Evolutionary conservation across 2,113 vertebrate species (phyloP).

Genomic region (Prietella phreatophila): DNA sequence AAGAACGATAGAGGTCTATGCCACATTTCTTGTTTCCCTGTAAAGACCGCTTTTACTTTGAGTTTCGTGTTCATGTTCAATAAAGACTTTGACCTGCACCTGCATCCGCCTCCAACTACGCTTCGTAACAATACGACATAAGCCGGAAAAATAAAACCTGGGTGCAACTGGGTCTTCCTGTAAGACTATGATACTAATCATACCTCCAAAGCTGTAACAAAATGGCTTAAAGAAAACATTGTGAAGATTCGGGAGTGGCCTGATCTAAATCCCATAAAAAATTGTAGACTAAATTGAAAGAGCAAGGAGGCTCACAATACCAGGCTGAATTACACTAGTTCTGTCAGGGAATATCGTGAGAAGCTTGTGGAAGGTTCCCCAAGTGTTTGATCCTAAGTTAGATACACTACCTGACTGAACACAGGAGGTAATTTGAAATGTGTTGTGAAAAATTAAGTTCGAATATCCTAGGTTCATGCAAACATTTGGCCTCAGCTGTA

Average conservation of each 20-base stretch:
- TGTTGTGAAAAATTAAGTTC: background rate
- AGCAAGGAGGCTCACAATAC: background rate
- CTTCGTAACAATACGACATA: no score
- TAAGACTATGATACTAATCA: background rate
- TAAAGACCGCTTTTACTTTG: no score
- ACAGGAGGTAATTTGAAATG: background rate
- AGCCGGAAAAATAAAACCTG: background rate
- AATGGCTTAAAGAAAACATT: no score
- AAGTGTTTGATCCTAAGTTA: background rate
- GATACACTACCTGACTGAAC: background rate
- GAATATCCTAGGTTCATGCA: background rate
- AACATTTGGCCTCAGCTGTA: background rate
- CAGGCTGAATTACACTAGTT: background rate
- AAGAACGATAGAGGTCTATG: no score
- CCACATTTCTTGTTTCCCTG: no score
- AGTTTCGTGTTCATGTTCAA: no score
- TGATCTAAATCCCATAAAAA: background rate
- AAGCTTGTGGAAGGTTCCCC: background rate
- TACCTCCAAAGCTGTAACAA: background rate
- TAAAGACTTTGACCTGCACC: no score
- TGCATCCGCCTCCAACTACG: no score
- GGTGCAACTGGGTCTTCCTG: background rate
- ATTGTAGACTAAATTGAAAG: background rate
- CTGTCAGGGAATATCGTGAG: no score
- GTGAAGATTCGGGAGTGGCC: no score